Conservation (phyloP, 2,113 vertebrate species). For the Herpailurus yagouaroundi region DNA sequence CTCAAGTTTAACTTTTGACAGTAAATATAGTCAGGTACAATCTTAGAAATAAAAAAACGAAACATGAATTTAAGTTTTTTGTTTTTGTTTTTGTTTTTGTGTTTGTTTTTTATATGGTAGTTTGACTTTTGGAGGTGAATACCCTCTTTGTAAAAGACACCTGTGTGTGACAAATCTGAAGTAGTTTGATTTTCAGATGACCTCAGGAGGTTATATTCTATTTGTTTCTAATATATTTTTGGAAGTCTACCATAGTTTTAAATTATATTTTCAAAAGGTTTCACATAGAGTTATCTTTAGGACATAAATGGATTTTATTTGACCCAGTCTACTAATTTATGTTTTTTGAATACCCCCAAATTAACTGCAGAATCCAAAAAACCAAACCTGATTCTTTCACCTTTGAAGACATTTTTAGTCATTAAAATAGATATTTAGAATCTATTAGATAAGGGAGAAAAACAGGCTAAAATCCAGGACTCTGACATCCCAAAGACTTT, state of each 20-base stretch:
- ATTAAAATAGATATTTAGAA: neutral
- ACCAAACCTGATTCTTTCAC: neutral
- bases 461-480: neutral
- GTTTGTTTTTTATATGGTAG: neutral
- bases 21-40: conserved; percentile 39
- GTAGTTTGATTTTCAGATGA: conserved; percentile 1
- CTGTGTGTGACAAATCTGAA: neutral
- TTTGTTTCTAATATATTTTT: conserved; percentile 1
- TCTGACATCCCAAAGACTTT: neutral
- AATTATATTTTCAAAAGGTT: conserved; percentile 1
- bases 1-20: conserved; percentile 71
- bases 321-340: neutral
- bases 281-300: neutral
- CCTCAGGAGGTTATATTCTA: neutral
- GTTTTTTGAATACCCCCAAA: neutral
- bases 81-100: neutral
- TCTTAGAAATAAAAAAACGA: neutral
- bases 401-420: neutral
- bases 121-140: neutral
- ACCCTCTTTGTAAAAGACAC: neutral
- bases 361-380: neutral
- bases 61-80: neutral
- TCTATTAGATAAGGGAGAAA: neutral
- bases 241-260: neutral
- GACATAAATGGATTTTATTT: neutral